Conservation (phyloP, 2,888 invertebrate species). For the Euplagia quadripunctaria region DNA sequence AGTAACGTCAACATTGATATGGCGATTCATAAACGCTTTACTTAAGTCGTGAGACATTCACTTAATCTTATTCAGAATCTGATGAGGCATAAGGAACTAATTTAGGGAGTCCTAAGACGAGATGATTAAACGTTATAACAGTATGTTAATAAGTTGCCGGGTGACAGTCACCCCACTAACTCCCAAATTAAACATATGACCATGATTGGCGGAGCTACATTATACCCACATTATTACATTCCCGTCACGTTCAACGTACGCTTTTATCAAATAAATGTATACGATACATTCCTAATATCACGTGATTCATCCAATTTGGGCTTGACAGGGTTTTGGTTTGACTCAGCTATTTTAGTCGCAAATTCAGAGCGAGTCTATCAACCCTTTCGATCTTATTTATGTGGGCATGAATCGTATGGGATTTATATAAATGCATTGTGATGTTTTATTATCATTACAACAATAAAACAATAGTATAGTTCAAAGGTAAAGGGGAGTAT, state of each 20-base stretch:
- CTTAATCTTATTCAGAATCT: constrained; percentile 33
- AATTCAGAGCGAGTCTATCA: constrained; percentile 54
- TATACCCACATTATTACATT: constrained; percentile 78
- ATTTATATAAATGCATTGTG: constrained; percentile 46
- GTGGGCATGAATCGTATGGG: constrained; percentile 34
- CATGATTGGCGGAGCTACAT: constrained; percentile 73
- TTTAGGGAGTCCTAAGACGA: constrained; percentile 42
- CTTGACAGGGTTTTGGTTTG: constrained; percentile 71
- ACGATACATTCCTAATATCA: constrained; percentile 75
- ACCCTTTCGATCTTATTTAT: constrained; percentile 49
- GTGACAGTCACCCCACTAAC: constrained; percentile 37
- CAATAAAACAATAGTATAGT: background rate
- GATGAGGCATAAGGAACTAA: constrained; percentile 48
- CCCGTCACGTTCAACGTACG: constrained; percentile 75
- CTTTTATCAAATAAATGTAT: constrained; percentile 80
- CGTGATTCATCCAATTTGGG: constrained; percentile 75
- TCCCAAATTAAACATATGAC: constrained; percentile 63
- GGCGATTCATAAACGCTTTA: constrained; percentile 34
- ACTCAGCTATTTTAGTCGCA: constrained; percentile 64
- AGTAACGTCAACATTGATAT: constrained; percentile 14
- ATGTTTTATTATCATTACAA: constrained; percentile 21
- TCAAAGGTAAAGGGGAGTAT: background rate
- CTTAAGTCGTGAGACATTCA: constrained; percentile 31
- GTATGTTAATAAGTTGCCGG: constrained; percentile 41
- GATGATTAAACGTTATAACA: constrained; percentile 48